These are phyloP conservation scores for Phoebastria nigripes DNA, from an alignment of 2,797 vertebrate species.

Conservation along the genomic window DNA sequence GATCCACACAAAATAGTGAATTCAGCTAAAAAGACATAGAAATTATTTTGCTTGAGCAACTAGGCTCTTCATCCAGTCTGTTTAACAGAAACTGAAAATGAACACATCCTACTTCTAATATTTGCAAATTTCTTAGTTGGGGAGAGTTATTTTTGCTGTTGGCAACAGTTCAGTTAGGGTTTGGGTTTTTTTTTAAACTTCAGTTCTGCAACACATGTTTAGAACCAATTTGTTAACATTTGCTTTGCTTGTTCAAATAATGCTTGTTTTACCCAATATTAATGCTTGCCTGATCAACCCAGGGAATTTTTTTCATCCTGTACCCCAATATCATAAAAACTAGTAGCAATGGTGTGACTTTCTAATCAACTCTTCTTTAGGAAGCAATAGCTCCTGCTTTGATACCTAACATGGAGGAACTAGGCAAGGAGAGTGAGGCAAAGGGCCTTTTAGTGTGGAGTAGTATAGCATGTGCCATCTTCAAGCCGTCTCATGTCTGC, in stretches of 20 bases:
- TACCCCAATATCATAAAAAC: not conserved
- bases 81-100: constrained; percentile 17
- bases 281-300: not conserved
- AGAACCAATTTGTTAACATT: not conserved
- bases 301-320: not conserved
- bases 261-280: not conserved
- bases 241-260: not conserved
- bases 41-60: not conserved
- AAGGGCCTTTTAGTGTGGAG: not conserved
- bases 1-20: not conserved
- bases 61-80: not conserved
- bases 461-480: not conserved
- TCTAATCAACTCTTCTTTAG: not conserved
- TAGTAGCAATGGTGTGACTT: not conserved
- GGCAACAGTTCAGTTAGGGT: not conserved
- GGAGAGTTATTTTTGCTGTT: not conserved
- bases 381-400: not conserved
- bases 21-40: not conserved
- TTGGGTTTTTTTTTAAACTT: not conserved
- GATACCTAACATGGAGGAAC: not conserved
- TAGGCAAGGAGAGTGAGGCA: not conserved
- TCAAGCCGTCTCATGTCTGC: not conserved
- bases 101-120: not conserved
- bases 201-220: not conserved
- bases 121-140: not conserved